These are phyloP conservation scores for Hypselothyrea guttata DNA, from an alignment of 2,888 invertebrate species.

Conservation along the genomic window DNA sequence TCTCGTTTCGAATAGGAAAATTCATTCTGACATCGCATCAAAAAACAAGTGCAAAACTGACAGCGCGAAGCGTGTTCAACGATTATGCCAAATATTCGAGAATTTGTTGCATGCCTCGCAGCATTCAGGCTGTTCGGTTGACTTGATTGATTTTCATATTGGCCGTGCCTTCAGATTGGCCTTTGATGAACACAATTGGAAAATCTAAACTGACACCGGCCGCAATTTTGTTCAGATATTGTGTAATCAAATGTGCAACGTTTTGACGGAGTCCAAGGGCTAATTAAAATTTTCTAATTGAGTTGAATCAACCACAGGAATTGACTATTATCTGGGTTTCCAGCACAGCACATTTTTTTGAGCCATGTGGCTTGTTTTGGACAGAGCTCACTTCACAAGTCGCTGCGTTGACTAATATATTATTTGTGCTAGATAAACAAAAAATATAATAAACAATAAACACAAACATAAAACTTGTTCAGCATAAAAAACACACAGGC, in stretches of 20 bases:
- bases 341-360: too few relatives aligned
- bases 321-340: slow-evolving; percentile 28
- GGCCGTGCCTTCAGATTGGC: not conserved
- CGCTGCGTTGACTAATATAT: slow-evolving; percentile 59
- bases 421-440: slow-evolving; percentile 42
- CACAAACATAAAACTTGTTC: slow-evolving; percentile 28
- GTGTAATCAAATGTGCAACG: slow-evolving; percentile 55
- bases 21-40: slow-evolving; percentile 16
- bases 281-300: slow-evolving; percentile 71
- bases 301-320: slow-evolving; percentile 28
- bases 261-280: slow-evolving; percentile 1
- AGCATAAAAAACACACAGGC: slow-evolving; percentile 45
- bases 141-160: slow-evolving; percentile 41
- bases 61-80: not conserved
- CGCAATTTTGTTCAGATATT: slow-evolving; percentile 40
- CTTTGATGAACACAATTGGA: slow-evolving; percentile 23
- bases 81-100: not conserved
- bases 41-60: slow-evolving; percentile 19
- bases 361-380: slow-evolving; percentile 35
- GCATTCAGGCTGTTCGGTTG: slow-evolving; percentile 6
- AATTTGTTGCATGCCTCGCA: slow-evolving; percentile 25
- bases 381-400: slow-evolving; percentile 12
- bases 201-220: slow-evolving; percentile 18
- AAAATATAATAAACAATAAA: slow-evolving; percentile 5
- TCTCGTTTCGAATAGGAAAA: slow-evolving; percentile 21